phyloP scores from a whole-genome alignment of 2,888 invertebrate genomes.

The Apamea epomidion region DNA sequence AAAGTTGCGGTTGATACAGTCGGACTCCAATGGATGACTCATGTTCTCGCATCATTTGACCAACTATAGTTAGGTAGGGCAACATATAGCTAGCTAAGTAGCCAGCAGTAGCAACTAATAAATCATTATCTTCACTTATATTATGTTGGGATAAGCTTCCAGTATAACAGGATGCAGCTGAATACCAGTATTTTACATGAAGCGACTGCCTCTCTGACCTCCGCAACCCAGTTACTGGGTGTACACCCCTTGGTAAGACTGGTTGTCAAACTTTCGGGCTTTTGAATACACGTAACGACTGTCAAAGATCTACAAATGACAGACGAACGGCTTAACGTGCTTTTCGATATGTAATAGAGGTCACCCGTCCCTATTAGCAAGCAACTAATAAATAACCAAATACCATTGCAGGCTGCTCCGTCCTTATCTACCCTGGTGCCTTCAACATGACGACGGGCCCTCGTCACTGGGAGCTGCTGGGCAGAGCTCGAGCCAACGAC shows the following conservation, averaged over 20 bases:
- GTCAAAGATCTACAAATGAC: background rate
- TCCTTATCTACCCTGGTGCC: slow-evolving; percentile 97
- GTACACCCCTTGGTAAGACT: background rate
- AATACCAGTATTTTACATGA: background rate
- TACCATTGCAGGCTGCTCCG: slow-evolving; percentile 92
- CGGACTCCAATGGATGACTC: background rate
- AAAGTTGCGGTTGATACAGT: background rate
- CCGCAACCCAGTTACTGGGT: background rate
- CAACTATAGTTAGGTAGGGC: background rate
- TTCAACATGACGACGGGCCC: slow-evolving; percentile 99
- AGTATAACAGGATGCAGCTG: background rate
- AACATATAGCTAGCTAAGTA: background rate
- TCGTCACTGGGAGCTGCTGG: slow-evolving; percentile 97
- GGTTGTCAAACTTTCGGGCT: background rate
- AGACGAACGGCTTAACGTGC: background rate
- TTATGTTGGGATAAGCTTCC: background rate
- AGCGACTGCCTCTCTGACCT: background rate
- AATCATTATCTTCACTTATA: background rate
- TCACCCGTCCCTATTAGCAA: background rate
- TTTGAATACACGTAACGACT: background rate
- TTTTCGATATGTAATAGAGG: background rate
- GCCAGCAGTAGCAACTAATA: background rate
- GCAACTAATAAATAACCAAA: background rate
- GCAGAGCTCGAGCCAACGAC: slow-evolving; percentile 95
- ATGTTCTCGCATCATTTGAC: background rate